Percentiles rank a stretch among this genome's conserved stretches.
phyloP scores from a whole-genome alignment of 2,797 vertebrate genomes.

The Poecilia velifera region DNA sequence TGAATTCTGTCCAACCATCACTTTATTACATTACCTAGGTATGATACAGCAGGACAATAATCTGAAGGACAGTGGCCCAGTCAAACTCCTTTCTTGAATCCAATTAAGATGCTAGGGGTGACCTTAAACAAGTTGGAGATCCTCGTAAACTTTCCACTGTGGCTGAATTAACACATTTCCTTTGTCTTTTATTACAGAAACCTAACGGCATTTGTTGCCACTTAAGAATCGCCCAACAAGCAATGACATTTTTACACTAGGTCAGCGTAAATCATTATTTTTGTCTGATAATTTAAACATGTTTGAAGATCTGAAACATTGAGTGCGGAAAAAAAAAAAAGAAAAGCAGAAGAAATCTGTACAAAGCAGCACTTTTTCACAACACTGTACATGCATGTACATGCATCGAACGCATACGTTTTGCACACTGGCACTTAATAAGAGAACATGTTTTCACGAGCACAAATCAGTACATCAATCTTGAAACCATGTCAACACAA shows the following conservation, averaged over 20 bases:
- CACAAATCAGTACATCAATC: not conserved
- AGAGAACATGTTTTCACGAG: not conserved
- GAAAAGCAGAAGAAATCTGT: not conserved
- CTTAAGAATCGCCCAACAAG: not conserved
- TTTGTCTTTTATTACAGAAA: not conserved
- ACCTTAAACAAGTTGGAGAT: not conserved
- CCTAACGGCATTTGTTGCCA: not conserved
- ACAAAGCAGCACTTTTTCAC: not conserved
- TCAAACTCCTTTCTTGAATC: not conserved
- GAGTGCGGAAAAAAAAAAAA: not conserved
- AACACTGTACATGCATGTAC: not conserved
- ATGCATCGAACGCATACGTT: not conserved
- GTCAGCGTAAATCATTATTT: not conserved
- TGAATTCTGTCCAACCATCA: too few relatives aligned
- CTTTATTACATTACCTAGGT: not conserved
- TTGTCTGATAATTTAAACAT: not conserved
- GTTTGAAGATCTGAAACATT: not conserved
- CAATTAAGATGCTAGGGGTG: not conserved
- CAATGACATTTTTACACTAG: not conserved
- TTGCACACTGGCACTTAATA: not conserved
- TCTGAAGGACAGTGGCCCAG: not conserved
- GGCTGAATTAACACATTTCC: not conserved
- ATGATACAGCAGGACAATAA: not conserved
- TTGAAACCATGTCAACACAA: not conserved
- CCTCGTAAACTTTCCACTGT: not conserved